phyloP scores from a whole-genome alignment of 2,113 vertebrate species.

The Callipepla californica region DNA sequence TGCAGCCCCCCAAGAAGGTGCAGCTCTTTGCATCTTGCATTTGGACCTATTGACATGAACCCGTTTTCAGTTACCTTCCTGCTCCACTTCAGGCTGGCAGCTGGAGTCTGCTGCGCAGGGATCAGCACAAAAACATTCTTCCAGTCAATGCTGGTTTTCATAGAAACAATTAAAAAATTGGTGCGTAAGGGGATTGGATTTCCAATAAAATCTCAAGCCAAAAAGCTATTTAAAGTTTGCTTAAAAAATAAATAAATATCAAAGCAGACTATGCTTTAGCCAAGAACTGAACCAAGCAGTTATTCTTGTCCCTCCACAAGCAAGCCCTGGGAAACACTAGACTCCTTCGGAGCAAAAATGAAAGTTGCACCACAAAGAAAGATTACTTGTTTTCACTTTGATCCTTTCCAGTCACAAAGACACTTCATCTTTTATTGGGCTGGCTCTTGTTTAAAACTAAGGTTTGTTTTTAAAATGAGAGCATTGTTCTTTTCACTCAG shows the following conservation, averaged over 20 bases:
- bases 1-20: background rate
- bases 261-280: conserved; percentile 26
- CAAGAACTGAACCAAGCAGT: conserved; percentile 40
- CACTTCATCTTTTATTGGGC: background rate
- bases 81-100: rapidly evolving
- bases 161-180: background rate
- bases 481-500: background rate
- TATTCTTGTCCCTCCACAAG: conserved; percentile 40
- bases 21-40: rapidly evolving
- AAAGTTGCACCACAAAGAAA: conserved; percentile 12
- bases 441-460: background rate
- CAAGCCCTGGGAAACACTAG: conserved; percentile 12
- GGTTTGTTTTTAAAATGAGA: background rate
- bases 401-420: background rate
- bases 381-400: conserved; percentile 6
- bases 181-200: background rate
- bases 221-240: conserved; percentile 19
- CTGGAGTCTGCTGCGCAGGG: background rate
- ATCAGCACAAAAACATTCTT: background rate
- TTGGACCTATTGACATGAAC: background rate
- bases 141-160: background rate
- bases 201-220: conserved; percentile 43
- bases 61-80: rapidly evolving
- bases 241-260: background rate
- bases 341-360: background rate